Base-by-base conservation (phyloP, 2,113 vertebrate species). In the Oxyruncus cristatus region DNA sequence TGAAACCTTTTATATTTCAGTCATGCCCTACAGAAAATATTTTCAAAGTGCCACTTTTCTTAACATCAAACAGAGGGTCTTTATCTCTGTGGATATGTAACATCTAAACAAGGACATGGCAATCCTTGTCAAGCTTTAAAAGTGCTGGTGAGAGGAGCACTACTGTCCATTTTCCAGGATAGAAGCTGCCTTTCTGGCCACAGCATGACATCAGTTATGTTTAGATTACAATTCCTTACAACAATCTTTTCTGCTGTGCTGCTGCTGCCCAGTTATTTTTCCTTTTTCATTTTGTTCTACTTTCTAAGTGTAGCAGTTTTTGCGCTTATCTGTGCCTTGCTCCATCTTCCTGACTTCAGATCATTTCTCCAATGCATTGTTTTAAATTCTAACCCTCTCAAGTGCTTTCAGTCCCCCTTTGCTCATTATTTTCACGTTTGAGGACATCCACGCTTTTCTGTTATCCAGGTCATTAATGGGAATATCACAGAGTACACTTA, bases 391-490 rank as follows among this genome's bases (percentile, higher is more conserved):
- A 78, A 26, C 12, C 3, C 14, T 70, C 68, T 63, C 46, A 73
- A 27, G 33, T 50, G 19, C 28, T 71, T 89, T 73, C 24, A 39
- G n/a, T 27, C 39, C 20, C 39, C 4, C 3, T 70, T 71, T 80
- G 11, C 30, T 93, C 61, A 33, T 86, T 89, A 78, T 65, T 89
- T 86, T 71, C 65, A 47, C 28, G 39, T 78, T 75, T 91, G 73
- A 89, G 47, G 35, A 84, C 0, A 0, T 41, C 39, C 28, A 8
- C 75, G 49, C 16, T 41, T 59, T 92, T 78, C 46, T 8, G 3
- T 74, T 83, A 41, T 70, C 35, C 35, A 63, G 27, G 35, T 77
- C 5, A 2, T 46, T 89, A 67, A 71, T 24, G 61, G 21, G 14
- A 9, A 27, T 81, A 39, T 81, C 4, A n/a, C 63, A 63, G 39